Conservation (phyloP, 2,113 vertebrate genomes). For the Mola mola region DNA sequence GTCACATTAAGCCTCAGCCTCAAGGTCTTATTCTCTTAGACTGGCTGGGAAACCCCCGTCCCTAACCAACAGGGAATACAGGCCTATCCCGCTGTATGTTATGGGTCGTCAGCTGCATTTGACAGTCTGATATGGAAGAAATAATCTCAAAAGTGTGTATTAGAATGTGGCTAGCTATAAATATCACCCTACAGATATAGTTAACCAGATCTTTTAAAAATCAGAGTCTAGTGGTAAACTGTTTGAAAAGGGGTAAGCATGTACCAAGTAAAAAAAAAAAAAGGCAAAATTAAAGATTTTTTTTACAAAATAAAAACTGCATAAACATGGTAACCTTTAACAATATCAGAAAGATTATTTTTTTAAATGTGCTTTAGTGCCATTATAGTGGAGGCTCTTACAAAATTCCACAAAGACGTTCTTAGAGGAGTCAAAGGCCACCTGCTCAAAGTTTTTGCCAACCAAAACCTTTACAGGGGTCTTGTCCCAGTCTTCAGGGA, state of each 20-base stretch:
- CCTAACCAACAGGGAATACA: conserved; percentile 17
- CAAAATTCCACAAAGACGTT: conserved; percentile 98
- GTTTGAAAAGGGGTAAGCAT: conserved; percentile 26
- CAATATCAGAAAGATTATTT: neutral
- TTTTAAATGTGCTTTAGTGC: neutral
- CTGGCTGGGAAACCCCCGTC: neutral
- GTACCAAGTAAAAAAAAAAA: neutral
- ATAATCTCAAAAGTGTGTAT: conserved; percentile 32
- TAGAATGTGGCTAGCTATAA: conserved; percentile 10
- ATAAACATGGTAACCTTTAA: neutral
- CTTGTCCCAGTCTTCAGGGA: conserved; percentile 96
- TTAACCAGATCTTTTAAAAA: conserved; percentile 28
- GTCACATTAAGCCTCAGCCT: neutral
- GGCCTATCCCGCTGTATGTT: neutral
- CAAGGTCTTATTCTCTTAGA: neutral
- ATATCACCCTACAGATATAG: conserved; percentile 39
- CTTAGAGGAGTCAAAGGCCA: conserved; percentile 89
- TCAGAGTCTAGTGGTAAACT: conserved; percentile 29
- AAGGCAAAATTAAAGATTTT: conserved; percentile 34
- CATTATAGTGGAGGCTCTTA: conserved; percentile 75
- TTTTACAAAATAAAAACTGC: too few relatives aligned
- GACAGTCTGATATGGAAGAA: conserved; percentile 47
- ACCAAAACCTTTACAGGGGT: conserved; percentile 92
- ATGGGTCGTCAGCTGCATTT: conserved; percentile 9
- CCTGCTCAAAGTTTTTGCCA: conserved; percentile 95